phyloP scores from a whole-genome alignment of 2,888 invertebrate species.

The Tridacna crocea region DNA sequence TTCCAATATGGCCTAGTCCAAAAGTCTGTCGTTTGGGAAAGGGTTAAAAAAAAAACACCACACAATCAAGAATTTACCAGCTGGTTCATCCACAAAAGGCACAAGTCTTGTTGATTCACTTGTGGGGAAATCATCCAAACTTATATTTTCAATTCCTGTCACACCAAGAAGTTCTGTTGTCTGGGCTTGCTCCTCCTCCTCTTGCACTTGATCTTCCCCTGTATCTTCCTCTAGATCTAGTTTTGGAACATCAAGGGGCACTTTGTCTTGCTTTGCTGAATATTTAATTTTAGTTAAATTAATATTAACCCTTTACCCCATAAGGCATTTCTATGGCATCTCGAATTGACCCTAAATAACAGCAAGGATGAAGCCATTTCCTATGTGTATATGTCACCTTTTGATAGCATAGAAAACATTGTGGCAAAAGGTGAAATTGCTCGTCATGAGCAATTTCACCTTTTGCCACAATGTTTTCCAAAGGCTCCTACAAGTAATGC shows the following conservation, averaged over 20 bases:
- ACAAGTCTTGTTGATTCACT: conserved; percentile 59
- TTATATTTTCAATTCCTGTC: conserved; percentile 46
- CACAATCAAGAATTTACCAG: background rate
- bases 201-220: background rate
- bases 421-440: too few species aligned
- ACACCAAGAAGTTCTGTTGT: conserved; percentile 24
- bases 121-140: conserved; percentile 49
- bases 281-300: background rate
- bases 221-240: background rate
- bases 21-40: background rate
- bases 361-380: too few species aligned
- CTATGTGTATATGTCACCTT: too few species aligned
- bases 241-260: conserved; percentile 17
- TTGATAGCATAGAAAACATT: too few species aligned
- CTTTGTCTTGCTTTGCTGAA: conserved; percentile 13
- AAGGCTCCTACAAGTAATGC: too few species aligned
- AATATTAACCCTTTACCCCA: too few species aligned
- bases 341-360: too few species aligned
- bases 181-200: background rate
- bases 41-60: background rate
- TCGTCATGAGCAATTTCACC: too few species aligned
- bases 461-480: too few species aligned
- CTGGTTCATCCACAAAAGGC: conserved; percentile 15
- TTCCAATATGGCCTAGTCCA: too few species aligned
- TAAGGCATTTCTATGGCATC: too few species aligned